Base-by-base conservation (phyloP, 2,113 vertebrate genomes). In the Barnardius zonarius region DNA sequence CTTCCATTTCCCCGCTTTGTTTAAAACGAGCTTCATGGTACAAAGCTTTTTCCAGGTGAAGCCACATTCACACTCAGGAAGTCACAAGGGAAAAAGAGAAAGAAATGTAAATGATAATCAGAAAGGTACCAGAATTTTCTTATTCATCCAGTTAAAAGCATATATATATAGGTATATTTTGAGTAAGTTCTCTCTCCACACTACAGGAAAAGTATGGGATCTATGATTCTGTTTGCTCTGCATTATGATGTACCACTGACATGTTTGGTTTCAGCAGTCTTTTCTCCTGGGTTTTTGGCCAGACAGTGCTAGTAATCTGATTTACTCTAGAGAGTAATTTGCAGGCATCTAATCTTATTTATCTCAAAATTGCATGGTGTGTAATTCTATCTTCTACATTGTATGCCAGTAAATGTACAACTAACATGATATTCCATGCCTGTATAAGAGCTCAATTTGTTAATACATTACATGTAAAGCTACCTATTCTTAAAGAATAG, bases 311-410 rank as follows among this genome's bases (percentile, higher is more conserved):
- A 67, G 86, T 76, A 93, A 97, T 37, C 20, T 43, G 64, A 97
- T 96, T 93, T 92, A 84, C 95, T 94, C 94, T 17, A 88, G 91
- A 96, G 95, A 13, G 39, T 63, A 68, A 83, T 95, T 90, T 92
- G 81, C n/a, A 73, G 75, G 39, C 70, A 76, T 57, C 80, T 94
- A 92, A 97, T 96, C 84, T 84, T 57, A 90, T 94, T 96, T 91
- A 90, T 82, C 68, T 85, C 76, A 91, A 93, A 92, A 86, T 44
- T 70, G 85, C 27, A 83, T 17, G 49, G 75, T 84, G 37, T 67
- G 83, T 94, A 96, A 97, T 96, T 88, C 83, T 94, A 95, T 87
- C 86, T 86, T 81, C 72, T 66, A 37, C 17, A 20, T 37, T 61
- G 55, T 52, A 54, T 88, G 64, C 75, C 90, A 82, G 93, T 87